A percentile compares a stretch with the other conserved stretches of the same genome.
Evolutionary conservation across 2,888 invertebrate species (phyloP).

Genomic region (Drosophila subquinaria): DNA sequence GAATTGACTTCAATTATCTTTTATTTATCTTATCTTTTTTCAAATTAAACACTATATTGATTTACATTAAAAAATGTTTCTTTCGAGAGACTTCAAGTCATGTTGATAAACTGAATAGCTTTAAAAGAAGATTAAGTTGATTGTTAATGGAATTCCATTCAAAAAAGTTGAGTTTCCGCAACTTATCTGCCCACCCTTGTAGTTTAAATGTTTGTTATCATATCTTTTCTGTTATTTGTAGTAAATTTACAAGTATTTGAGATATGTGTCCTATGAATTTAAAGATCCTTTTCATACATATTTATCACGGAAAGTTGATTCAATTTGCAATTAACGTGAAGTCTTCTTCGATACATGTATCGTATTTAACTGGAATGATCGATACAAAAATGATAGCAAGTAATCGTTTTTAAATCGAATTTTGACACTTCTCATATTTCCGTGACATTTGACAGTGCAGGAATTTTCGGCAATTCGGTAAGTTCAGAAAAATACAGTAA

Average conservation of each 20-base stretch:
- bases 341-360: not conserved
- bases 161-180: too few relatives aligned
- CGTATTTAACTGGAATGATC: not conserved
- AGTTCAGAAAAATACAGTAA: not conserved
- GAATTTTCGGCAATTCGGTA: not conserved
- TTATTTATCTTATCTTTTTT: too few relatives aligned
- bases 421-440: not conserved
- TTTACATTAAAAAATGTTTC: too few relatives aligned
- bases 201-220: not conserved
- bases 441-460: not conserved
- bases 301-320: too few relatives aligned
- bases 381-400: not conserved
- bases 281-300: too few relatives aligned
- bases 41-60: too few relatives aligned
- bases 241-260: not conserved
- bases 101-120: too few relatives aligned
- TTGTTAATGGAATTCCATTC: not conserved
- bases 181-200: not conserved
- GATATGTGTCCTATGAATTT: too few relatives aligned
- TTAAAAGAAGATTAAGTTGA: too few relatives aligned
- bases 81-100: too few relatives aligned
- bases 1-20: too few relatives aligned
- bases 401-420: not conserved
- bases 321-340: too few relatives aligned
- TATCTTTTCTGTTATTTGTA: not conserved